Base-by-base conservation (phyloP, 2,113 vertebrate genomes). In the Urocynchramus pylzowi region DNA sequence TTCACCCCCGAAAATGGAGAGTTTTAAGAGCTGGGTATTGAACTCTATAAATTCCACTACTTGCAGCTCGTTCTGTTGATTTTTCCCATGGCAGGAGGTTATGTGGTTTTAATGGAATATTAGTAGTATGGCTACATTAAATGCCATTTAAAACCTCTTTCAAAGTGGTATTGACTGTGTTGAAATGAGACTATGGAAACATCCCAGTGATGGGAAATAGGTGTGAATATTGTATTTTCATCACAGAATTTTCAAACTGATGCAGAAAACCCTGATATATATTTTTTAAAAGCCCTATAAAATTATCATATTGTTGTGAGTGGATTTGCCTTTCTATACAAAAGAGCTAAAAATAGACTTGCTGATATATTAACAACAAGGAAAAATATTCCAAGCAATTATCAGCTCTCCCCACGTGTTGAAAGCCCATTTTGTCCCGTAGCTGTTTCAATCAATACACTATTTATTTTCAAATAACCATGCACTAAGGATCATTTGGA, bases 401-500 rank as follows among this genome's bases (percentile, higher is more conserved):
- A 94, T 73, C 93, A 95, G 31, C 88, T 64, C 79, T 75, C 73
- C 44, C 18, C 83, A 84, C 5, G 3, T 90, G 92, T 41, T 92
- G 93, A 81, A 91, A 90, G 71, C 52, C 44, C 82, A 53, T 86
- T 87, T 84, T 56, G 68, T 71, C 73, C 69, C 8, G 23, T 81
- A 21, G 92, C 74, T 71, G 28, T 23, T 93, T 44, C 92, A 96
- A 92, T 96, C 85, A 86, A 96, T 94, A 92, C 56, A 23, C 92
- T 89, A 95, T 96, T 95, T 97, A 89, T 91, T 97, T 93, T 69
- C 94, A 93, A 95, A 94, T 93, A 95, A 85, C 79, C 60, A 24
- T 13, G 83, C 64, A 42, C 81, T 86, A 81, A 96, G 84, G 88
- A 94, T 87, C 85, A 56, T 84, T 96, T 92, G 95, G 96, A 91